Percentiles rank a stretch among this genome's conserved stretches.
phyloP scores from a whole-genome alignment of 2,113 vertebrate genomes.

The Hymenochirus boettgeri region DNA sequence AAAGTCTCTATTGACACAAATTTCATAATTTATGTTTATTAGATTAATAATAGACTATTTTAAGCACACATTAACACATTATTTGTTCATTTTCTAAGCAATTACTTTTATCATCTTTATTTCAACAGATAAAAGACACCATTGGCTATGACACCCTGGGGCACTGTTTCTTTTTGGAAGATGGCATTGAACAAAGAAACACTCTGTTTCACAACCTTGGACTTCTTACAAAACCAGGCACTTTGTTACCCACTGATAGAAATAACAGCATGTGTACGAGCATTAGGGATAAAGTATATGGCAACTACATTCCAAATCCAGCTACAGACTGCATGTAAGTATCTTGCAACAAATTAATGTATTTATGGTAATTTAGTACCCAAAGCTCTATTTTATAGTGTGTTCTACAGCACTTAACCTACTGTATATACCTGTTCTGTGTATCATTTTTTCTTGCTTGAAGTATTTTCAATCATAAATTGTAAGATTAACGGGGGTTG shows the following conservation, averaged over 20 bases:
- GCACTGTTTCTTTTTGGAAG: constrained; percentile 96
- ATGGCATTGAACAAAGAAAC: constrained; percentile 94
- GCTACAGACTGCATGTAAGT: constrained; percentile 96
- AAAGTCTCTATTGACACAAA: too few relatives aligned
- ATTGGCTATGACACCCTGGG: constrained; percentile 91
- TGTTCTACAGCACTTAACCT: too few relatives aligned
- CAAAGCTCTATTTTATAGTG: too few relatives aligned
- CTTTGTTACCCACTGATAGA: constrained; percentile 89
- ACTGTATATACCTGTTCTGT: too few relatives aligned
- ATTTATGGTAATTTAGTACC: too few relatives aligned
- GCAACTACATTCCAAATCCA: constrained; percentile 81
- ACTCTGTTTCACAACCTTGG: constrained; percentile 92
- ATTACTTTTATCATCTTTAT: constrained; percentile 33
- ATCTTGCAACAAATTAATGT: background rate
- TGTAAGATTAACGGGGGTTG: too few relatives aligned
- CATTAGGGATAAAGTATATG: constrained; percentile 80
- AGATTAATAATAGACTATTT: too few relatives aligned
- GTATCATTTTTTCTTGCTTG: too few relatives aligned
- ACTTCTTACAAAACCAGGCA: constrained; percentile 88
- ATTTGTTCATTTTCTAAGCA: too few relatives aligned
- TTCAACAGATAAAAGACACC: constrained; percentile 84
- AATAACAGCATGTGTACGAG: constrained; percentile 82
- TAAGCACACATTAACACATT: too few relatives aligned
- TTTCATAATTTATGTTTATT: too few relatives aligned
- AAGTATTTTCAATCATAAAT: too few relatives aligned